Percentiles rank a stretch among this genome's conserved stretches.
These are phyloP conservation scores for Leptodirus hochenwartii DNA, from an alignment of 2,888 invertebrate genomes.

Conservation along the genomic window DNA sequence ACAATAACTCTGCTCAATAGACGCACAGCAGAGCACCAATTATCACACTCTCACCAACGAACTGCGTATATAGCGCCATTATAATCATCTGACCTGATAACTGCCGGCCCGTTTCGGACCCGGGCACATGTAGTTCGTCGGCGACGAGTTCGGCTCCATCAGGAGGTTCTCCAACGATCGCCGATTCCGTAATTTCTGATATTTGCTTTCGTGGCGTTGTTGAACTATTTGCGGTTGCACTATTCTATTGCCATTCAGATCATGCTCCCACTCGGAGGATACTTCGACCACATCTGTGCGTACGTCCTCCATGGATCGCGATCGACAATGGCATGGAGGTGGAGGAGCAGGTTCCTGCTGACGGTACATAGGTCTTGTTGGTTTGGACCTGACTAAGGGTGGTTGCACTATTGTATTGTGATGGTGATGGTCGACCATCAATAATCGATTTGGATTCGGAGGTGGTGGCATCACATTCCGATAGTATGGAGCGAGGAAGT, in stretches of 20 bases:
- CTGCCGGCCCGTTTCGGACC: slow-evolving; percentile 33
- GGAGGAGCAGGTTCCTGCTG: slow-evolving; percentile 20
- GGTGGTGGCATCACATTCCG: slow-evolving; percentile 45
- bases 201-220: slow-evolving; percentile 29
- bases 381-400: slow-evolving; percentile 11
- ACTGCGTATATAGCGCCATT: too few species aligned
- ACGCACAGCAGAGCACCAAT: too few species aligned
- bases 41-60: too few species aligned
- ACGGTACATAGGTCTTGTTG: slow-evolving; percentile 5
- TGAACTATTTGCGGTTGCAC: too few species aligned
- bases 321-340: slow-evolving; percentile 46
- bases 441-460: slow-evolving; percentile 21
- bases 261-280: slow-evolving; percentile 36
- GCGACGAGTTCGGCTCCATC: slow-evolving; percentile 33
- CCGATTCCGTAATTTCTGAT: slow-evolving; percentile 29
- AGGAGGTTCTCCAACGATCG: slow-evolving; percentile 54
- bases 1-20: too few species aligned
- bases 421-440: slow-evolving; percentile 25
- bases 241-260: slow-evolving; percentile 42
- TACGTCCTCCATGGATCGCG: slow-evolving; percentile 56
- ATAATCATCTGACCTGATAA: slow-evolving; percentile 33
- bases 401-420: slow-evolving; percentile 18
- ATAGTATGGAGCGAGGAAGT: slow-evolving; percentile 51
- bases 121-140: too few species aligned
- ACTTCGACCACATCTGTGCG: slow-evolving; percentile 31